Conservation (phyloP, 2,888 invertebrate genomes). For the Linnaemya tessellans region DNA sequence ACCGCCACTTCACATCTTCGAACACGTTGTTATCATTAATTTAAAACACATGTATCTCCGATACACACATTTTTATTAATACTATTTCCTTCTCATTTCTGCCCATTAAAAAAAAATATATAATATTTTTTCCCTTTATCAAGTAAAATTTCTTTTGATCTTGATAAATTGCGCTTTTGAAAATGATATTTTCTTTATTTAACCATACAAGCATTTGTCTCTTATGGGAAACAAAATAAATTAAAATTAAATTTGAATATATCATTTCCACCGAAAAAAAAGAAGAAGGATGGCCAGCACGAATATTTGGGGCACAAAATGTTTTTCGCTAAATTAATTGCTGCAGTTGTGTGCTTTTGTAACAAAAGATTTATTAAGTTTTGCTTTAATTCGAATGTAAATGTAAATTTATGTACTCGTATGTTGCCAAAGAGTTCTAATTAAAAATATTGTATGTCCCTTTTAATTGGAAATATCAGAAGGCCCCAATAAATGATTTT, state of each 20-base stretch:
- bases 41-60: constrained; percentile 46
- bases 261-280: constrained; percentile 34
- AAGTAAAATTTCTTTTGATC: constrained; percentile 70
- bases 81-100: not conserved
- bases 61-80: constrained; percentile 13
- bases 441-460: constrained; percentile 2
- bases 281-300: not conserved
- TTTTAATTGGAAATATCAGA: not conserved
- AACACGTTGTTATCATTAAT: constrained; percentile 67
- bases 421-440: not conserved
- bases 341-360: constrained; percentile 8
- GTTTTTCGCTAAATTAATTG: constrained; percentile 23
- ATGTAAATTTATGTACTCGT: not conserved
- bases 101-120: constrained; percentile 33
- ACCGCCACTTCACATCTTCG: constrained; percentile 21
- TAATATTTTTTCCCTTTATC: constrained; percentile 73
- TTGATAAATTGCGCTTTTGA: constrained; percentile 64
- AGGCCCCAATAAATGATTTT: not conserved
- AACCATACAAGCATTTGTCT: not conserved
- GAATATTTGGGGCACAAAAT: not conserved
- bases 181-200: constrained; percentile 16
- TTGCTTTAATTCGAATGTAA: not conserved
- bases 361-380: not conserved
- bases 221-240: constrained; percentile 54
- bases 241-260: constrained; percentile 62